Base-by-base conservation (phyloP, 1,140 invertebrate genomes). In the Brachionus sp. region DNA sequence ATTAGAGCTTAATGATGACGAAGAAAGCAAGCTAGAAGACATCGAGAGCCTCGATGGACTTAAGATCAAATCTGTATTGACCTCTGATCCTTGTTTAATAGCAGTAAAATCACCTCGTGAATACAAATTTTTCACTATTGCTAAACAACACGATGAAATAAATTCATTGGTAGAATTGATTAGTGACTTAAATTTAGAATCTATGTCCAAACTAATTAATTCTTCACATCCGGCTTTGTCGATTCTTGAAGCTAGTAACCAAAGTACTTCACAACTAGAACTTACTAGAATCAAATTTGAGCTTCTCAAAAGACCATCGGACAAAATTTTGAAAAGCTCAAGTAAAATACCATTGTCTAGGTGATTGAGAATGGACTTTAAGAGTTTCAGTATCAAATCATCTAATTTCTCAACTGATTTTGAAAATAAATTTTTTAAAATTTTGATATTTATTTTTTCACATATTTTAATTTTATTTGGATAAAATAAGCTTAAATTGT, bases 111-210 rank as follows among this genome's bases (percentile, higher is more conserved):
- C 25, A 39, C 33, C n/a, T n/a, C 13, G 16, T 29, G 77, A 80
- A 62, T 80, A 80, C 3, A 80, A 44, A 66, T 62, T 80, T 62
- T 62, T 57, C 10, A 80, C 37, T 25, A 80, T 66, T 37, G 46
- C 50, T n/a, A 80, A 57, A 23, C 50, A 62, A 23, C 35, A 62
- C 13, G 35, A 19, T 10, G 77, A 57, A 35, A 80, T 57, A 13
- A 62, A 37, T 13, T 19, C 25, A 80, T 80, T 62, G 0, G 62
- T 66, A 10, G 77, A 80, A 23, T 80, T 80, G 5, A 80, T 42
- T 39, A 80, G 13, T 10, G 25, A 66, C 23, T 66, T 57, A 39
- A 80, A 66, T 62, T 80, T 80, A 5, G 50, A 33, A 62, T 80
- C 77, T 6, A 62, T 35, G n/a, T 44, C 77, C 19, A 62, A 75